Evolutionary conservation across 1,140 invertebrate genomes (phyloP).

Genomic region (Megalonaias nervosa): DNA sequence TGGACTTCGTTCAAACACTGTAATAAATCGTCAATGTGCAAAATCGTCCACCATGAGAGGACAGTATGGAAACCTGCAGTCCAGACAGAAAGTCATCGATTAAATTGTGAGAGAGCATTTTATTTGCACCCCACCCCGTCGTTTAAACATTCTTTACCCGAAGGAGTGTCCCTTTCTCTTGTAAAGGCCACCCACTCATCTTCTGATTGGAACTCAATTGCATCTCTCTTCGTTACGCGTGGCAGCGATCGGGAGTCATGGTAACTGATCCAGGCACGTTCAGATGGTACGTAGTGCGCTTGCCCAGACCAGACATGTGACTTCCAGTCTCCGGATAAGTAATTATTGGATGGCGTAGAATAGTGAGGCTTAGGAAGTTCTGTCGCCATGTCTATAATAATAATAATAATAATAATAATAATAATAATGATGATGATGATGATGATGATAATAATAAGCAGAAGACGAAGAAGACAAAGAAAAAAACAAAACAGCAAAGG

Average conservation of each 20-base stretch:
- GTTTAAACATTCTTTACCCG: conserved; percentile 37
- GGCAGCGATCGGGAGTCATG: conserved; percentile 52
- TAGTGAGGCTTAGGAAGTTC: conserved; percentile 41
- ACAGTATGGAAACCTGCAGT: too few species aligned
- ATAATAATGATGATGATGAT: too few species aligned
- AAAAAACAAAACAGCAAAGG: too few species aligned
- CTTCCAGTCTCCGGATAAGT: conserved; percentile 52
- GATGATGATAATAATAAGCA: not conserved
- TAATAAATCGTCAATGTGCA: too few species aligned
- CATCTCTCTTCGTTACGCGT: conserved; percentile 47
- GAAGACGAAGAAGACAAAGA: too few species aligned
- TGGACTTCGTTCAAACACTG: too few species aligned
- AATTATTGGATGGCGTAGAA: conserved; percentile 55
- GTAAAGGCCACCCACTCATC: conserved; percentile 60
- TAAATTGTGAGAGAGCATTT: too few species aligned
- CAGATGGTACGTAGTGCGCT: conserved; percentile 53
- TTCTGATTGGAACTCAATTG: conserved; percentile 59
- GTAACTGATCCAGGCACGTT: conserved; percentile 50
- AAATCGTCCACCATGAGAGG: too few species aligned
- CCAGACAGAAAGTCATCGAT: too few species aligned
- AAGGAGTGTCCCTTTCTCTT: conserved; percentile 56
- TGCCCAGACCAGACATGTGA: conserved; percentile 44
- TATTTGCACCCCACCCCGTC: too few species aligned
- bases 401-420: too few species aligned
- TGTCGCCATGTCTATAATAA: conserved; percentile 3